These are phyloP conservation scores for Acheta domesticus DNA, from an alignment of 2,888 invertebrate genomes.

Conservation along the genomic window DNA sequence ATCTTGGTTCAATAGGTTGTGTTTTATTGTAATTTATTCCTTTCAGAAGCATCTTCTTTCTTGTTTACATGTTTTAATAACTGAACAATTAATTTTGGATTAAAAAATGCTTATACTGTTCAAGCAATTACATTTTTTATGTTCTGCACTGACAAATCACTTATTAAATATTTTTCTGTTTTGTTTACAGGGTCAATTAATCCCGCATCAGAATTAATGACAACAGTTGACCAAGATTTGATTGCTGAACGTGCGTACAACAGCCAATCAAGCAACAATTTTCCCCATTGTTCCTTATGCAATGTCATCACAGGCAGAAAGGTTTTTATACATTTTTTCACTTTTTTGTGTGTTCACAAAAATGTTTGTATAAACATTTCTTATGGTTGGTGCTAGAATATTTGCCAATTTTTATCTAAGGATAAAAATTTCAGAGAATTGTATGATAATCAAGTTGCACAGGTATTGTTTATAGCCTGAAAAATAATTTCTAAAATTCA, in stretches of 20 bases:
- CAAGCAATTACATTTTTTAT: no score
- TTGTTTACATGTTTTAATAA: no score
- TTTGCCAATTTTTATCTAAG: neutral
- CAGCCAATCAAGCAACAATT: constrained; percentile 49
- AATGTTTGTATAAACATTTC: no score
- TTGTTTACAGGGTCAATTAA: neutral
- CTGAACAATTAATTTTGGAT: no score
- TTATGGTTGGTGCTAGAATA: no score
- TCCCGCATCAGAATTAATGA: constrained; percentile 44
- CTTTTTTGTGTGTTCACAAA: neutral
- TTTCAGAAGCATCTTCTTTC: no score
- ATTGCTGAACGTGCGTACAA: constrained; percentile 53
- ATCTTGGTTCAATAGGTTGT: no score
- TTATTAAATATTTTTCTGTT: neutral
- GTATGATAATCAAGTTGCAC: no score
- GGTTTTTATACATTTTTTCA: constrained; percentile 31
- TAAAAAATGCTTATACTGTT: no score
- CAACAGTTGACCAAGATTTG: constrained; percentile 47
- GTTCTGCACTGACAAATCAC: no score
- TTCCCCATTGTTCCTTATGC: constrained; percentile 60
- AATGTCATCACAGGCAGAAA: constrained; percentile 48
- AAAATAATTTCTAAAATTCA: neutral
- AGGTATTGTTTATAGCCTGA: neutral
- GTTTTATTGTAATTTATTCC: no score
- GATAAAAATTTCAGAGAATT: neutral